Conservation (phyloP, 2,888 invertebrate species). For the Mylabris sibirica region DNA sequence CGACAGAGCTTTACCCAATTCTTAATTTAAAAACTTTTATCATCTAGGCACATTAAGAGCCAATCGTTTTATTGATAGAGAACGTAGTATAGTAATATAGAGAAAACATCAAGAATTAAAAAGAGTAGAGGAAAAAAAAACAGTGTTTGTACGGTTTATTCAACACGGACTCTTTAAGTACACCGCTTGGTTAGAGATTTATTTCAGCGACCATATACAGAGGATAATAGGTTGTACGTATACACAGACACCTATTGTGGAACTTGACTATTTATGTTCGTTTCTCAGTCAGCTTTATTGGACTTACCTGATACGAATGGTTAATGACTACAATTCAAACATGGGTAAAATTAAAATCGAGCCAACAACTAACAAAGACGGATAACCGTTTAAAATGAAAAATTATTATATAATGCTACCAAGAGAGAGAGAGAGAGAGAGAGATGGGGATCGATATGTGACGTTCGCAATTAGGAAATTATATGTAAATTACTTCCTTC, state of each 20-base stretch:
- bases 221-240: slow-evolving; percentile 23
- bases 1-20: too few species aligned
- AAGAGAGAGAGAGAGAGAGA: slow-evolving; percentile 17
- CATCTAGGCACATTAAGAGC: background rate
- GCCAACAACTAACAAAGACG: slow-evolving; percentile 11
- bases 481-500: slow-evolving; percentile 27
- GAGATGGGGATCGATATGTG: slow-evolving; percentile 14
- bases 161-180: slow-evolving; percentile 25
- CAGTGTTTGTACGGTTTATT: slow-evolving; percentile 19
- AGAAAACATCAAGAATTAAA: slow-evolving; percentile 18
- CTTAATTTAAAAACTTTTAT: too few species aligned
- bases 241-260: slow-evolving; percentile 18
- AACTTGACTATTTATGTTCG: slow-evolving; percentile 29
- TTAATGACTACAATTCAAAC: slow-evolving; percentile 16
- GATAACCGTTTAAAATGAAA: slow-evolving; percentile 7
- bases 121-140: background rate
- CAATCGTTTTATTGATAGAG: background rate
- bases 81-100: background rate
- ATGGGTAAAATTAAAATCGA: slow-evolving; percentile 10
- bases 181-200: slow-evolving; percentile 23
- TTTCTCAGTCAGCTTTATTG: slow-evolving; percentile 33
- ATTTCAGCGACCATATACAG: slow-evolving; percentile 24
- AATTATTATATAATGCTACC: background rate
- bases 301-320: slow-evolving; percentile 34
- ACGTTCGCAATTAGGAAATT: slow-evolving; percentile 25